Evolutionary conservation across 2,888 invertebrate genomes (phyloP), one percentile per base, ranked within the genome.

Genomic region (Chaitophorus viminalis): DNA sequence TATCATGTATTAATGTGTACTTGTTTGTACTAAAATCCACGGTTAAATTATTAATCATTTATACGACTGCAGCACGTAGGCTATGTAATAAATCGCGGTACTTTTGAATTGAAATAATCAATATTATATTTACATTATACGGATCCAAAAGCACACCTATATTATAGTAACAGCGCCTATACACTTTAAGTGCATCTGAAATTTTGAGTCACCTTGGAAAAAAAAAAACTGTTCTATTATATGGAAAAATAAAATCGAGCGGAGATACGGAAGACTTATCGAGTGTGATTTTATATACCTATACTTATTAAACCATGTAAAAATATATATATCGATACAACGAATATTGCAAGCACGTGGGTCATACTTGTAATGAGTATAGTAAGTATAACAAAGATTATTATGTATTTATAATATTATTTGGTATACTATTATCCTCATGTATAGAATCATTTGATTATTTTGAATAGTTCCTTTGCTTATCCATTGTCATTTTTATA

Each of bases 91-190:
- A 29, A 39, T 65, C 65, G 39, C 17, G 11, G 36, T 54, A 29
- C 17, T 60, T 74, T 83, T 65, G 25, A 84, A 76, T 76, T 65
- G 75, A 65, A 84, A 84, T 29, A 25, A 9, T 75, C 75, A 74
- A 74, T 82, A n/a, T n/a, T n/a, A 54, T 14, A 72, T 82, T 33
- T 17, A 29, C n/a, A 46, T 11, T 39, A 39, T 39, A 39, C 6
- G 6, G 3, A 39, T 39, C 3, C 6, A 39, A 5, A 39, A 5
- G 6, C 6, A 39, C 6, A 39, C 6, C 3, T 39, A 39, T 39
- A 39, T 39, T 39, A 39, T 39, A 39, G 3, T 39, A 39, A 39
- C 68, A 31, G 1, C 3, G 25, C 25, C 39, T 14, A 29, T 39
- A 74, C 1, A 52, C 31, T 52, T 6, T 46, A 14, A n/a, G n/a